Evolutionary conservation across 2,888 invertebrate genomes (phyloP).

Genomic region (Apodemia zela): DNA sequence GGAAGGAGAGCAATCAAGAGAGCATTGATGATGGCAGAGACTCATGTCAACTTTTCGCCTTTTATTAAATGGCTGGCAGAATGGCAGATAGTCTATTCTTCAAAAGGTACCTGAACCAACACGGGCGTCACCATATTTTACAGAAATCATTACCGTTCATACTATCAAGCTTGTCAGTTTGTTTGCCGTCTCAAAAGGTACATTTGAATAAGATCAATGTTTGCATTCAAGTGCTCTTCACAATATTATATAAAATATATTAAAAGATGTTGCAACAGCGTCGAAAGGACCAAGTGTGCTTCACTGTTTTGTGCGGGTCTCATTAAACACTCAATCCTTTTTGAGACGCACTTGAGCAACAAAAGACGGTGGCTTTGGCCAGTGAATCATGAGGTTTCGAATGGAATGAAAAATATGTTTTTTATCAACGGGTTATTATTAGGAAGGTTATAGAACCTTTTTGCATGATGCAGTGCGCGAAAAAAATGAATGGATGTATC

Average conservation of each 20-base stretch:
- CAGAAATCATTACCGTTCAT: not conserved
- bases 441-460: slow-evolving; percentile 2
- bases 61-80: no score
- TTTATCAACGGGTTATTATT: slow-evolving; percentile 2
- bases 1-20: no score
- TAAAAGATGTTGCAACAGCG: slow-evolving; percentile 11
- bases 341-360: slow-evolving; percentile 33
- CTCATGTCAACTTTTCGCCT: no score
- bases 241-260: slow-evolving; percentile 11
- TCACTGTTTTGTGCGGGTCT: slow-evolving; percentile 33
- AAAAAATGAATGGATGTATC: not conserved
- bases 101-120: no score
- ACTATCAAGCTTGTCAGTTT: not conserved
- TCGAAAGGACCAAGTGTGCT: not conserved
- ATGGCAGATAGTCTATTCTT: no score
- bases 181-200: slow-evolving; percentile 2
- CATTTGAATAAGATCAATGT: slow-evolving; percentile 13
- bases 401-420: not conserved
- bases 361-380: slow-evolving; percentile 50
- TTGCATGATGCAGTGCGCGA: not conserved
- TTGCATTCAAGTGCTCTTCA: slow-evolving; percentile 5
- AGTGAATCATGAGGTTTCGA: slow-evolving; percentile 22
- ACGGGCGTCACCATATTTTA: not conserved
- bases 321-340: slow-evolving; percentile 64
- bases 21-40: no score